Conservation (phyloP, 2,113 vertebrate genomes). For the Oncorhynchus mykiss region DNA sequence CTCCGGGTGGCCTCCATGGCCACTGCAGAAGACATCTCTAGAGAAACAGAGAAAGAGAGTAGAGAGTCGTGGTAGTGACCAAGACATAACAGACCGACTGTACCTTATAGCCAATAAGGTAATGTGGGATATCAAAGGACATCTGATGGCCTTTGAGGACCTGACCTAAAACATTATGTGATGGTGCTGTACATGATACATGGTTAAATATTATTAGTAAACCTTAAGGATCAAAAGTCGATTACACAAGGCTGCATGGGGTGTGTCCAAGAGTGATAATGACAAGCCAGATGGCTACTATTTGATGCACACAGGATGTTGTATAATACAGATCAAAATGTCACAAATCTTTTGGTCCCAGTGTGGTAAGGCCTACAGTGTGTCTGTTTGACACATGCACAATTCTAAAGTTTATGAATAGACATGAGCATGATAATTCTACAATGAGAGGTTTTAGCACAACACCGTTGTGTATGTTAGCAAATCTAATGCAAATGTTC, state of each 20-base stretch:
- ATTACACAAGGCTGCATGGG: neutral
- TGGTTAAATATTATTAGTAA: neutral
- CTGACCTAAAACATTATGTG: slow-evolving; percentile 23
- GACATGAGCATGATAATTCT: too few relatives aligned
- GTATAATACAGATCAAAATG: too few relatives aligned
- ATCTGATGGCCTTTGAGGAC: slow-evolving; percentile 22
- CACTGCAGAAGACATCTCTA: slow-evolving; percentile 63
- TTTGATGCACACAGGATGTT: too few relatives aligned
- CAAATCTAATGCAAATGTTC: too few relatives aligned
- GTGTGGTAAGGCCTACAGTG: too few relatives aligned
- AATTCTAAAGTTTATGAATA: too few relatives aligned
- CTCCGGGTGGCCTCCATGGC: slow-evolving; percentile 61
- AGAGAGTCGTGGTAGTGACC: neutral
- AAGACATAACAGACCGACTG: neutral
- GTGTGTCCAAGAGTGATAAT: neutral
- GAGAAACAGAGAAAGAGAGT: neutral
- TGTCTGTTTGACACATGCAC: too few relatives aligned
- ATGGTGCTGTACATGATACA: neutral
- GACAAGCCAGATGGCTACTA: too few relatives aligned
- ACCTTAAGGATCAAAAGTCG: neutral
- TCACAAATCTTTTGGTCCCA: too few relatives aligned
- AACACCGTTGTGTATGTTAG: too few relatives aligned
- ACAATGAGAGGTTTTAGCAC: too few relatives aligned
- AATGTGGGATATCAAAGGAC: slow-evolving; percentile 8
- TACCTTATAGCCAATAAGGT: neutral